Evolutionary conservation across 2,113 vertebrate species (phyloP).

Genomic region (Butorides virescens): DNA sequence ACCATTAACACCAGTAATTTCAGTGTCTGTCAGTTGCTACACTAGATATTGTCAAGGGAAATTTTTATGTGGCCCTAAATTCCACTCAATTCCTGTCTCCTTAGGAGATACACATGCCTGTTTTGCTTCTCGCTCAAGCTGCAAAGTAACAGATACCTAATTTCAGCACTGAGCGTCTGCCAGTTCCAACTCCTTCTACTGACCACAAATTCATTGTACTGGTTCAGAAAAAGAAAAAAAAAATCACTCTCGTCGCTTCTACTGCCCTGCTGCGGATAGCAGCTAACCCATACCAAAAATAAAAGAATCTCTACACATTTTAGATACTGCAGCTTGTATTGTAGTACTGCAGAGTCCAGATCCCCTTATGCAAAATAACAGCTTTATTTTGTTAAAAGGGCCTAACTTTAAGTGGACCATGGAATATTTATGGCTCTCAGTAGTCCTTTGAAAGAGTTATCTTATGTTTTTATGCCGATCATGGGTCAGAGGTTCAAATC

Average conservation of each 20-base stretch:
- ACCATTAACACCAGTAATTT: background rate
- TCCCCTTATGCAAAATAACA: conserved; percentile 59
- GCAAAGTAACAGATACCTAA: background rate
- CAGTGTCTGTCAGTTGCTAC: background rate
- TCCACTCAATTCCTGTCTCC: background rate
- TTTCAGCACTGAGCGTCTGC: background rate
- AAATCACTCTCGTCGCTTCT: background rate
- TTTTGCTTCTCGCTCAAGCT: background rate
- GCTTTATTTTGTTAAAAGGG: conserved; percentile 70
- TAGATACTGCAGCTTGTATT: conserved; percentile 4
- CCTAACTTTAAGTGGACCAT: conserved; percentile 64
- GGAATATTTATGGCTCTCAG: conserved; percentile 75
- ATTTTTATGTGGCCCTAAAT: background rate
- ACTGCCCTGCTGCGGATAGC: background rate
- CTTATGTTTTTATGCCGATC: conserved; percentile 73
- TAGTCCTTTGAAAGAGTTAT: conserved; percentile 76
- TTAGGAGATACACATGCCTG: background rate
- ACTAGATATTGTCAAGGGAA: background rate
- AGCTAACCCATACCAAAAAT: background rate
- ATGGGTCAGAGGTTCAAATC: conserved; percentile 78
- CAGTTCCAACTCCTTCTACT: background rate
- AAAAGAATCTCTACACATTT: conserved; percentile 12
- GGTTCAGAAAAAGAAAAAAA: conserved; percentile 18
- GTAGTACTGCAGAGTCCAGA: background rate
- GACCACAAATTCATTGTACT: background rate